A percentile compares a stretch with the other conserved stretches of the same genome.
Evolutionary conservation across 1,140 invertebrate genomes (phyloP).

Genomic region (Geopemphigus sp.): DNA sequence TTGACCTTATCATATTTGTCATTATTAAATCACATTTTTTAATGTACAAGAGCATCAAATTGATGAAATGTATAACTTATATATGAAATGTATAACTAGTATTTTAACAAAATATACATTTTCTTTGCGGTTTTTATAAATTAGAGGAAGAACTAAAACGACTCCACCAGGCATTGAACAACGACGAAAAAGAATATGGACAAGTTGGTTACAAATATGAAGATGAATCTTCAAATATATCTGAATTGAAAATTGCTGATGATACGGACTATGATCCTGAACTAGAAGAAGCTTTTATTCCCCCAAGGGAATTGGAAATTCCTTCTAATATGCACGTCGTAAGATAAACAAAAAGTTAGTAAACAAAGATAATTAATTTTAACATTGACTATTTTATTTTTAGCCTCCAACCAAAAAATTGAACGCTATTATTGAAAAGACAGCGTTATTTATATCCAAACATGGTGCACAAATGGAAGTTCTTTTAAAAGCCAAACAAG

Average conservation of each 20-base stretch:
- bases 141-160: conserved; percentile 89
- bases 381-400: conserved; percentile 54
- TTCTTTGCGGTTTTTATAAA: no score
- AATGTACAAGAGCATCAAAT: no score
- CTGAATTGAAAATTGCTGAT: conserved; percentile 52
- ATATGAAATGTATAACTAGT: no score
- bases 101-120: no score
- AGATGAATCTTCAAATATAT: conserved; percentile 55
- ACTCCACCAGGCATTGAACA: conserved; percentile 70
- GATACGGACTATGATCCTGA: conserved; percentile 59
- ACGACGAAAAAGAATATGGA: conserved; percentile 66
- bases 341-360: conserved; percentile 55
- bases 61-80: no score
- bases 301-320: conserved; percentile 68
- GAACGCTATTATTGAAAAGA: conserved; percentile 94
- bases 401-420: conserved; percentile 90
- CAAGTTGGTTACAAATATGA: conserved; percentile 80
- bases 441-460: conserved; percentile 86
- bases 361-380: background rate
- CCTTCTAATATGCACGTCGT: conserved; percentile 73
- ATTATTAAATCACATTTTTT: no score
- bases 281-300: conserved; percentile 68
- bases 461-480: conserved; percentile 99
- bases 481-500: conserved; percentile 93
- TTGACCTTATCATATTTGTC: no score